A percentile compares a stretch with the other conserved stretches of the same genome.
Conservation (phyloP, 2,113 vertebrate genomes). For the Callocephalon fimbriatum region DNA sequence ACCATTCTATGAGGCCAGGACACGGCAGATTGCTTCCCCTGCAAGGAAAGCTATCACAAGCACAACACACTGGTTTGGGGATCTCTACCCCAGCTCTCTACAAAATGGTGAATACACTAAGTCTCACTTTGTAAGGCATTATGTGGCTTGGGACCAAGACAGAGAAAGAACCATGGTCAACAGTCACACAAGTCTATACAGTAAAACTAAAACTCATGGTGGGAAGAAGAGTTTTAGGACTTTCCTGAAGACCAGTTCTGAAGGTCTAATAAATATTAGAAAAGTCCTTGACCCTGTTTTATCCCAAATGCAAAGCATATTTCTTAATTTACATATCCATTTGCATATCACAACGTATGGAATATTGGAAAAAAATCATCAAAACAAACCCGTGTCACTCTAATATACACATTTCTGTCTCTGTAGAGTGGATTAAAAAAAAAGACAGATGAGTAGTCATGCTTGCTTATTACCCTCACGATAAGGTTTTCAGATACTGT, state of each 20-base stretch:
- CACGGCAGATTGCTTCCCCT: background rate
- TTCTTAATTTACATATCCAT: background rate
- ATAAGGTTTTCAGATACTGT: background rate
- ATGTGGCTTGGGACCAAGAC: background rate
- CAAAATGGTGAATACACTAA: background rate
- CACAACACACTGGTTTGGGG: background rate
- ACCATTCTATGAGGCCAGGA: rapidly evolving
- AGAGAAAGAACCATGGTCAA: background rate
- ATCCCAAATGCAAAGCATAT: background rate
- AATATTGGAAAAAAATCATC: background rate
- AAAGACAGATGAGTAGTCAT: constrained; percentile 3
- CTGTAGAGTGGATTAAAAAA: background rate
- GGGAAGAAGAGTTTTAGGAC: background rate
- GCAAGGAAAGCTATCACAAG: background rate
- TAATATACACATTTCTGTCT: background rate
- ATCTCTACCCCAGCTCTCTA: background rate
- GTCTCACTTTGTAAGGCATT: background rate
- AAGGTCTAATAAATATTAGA: background rate
- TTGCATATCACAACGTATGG: background rate
- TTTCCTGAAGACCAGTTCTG: background rate
- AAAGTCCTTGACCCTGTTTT: background rate
- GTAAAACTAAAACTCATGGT: background rate
- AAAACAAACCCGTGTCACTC: background rate
- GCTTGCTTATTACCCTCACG: background rate
- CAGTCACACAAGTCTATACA: background rate